These are phyloP conservation scores for Periophthalmus magnuspinnatus DNA, from an alignment of 2,797 vertebrate species.

Conservation along the genomic window DNA sequence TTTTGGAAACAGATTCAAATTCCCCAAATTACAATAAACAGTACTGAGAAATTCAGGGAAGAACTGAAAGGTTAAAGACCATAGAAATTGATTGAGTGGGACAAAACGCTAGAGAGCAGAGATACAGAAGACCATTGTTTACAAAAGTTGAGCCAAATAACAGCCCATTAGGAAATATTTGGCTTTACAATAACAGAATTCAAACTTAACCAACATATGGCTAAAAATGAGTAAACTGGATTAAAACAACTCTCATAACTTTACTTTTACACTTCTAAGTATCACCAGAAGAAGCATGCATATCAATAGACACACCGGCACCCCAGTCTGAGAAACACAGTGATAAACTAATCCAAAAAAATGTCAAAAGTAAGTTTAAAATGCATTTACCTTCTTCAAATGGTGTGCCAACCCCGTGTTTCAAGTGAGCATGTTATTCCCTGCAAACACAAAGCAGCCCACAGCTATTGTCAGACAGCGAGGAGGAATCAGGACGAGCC, in stretches of 20 bases:
- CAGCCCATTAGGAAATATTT: background rate
- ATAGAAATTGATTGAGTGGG: constrained; percentile 44
- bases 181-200: background rate
- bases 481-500: constrained; percentile 66
- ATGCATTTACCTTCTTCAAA: constrained; percentile 38
- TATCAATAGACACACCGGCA: background rate
- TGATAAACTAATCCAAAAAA: background rate
- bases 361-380: background rate
- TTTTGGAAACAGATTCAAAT: background rate
- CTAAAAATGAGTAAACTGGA: background rate
- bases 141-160: background rate
- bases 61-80: constrained; percentile 26
- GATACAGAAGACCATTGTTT: constrained; percentile 1
- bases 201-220: background rate
- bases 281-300: background rate
- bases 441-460: constrained; percentile 3
- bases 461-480: constrained; percentile 5
- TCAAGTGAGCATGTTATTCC: constrained; percentile 12
- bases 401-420: constrained; percentile 4
- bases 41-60: constrained; percentile 19
- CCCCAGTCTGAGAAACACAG: background rate
- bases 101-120: constrained; percentile 27
- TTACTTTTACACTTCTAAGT: background rate
- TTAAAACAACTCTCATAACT: background rate
- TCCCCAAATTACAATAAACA: background rate